Base-by-base conservation (phyloP, 2,888 invertebrate genomes). In the Melanostoma mellinum region DNA sequence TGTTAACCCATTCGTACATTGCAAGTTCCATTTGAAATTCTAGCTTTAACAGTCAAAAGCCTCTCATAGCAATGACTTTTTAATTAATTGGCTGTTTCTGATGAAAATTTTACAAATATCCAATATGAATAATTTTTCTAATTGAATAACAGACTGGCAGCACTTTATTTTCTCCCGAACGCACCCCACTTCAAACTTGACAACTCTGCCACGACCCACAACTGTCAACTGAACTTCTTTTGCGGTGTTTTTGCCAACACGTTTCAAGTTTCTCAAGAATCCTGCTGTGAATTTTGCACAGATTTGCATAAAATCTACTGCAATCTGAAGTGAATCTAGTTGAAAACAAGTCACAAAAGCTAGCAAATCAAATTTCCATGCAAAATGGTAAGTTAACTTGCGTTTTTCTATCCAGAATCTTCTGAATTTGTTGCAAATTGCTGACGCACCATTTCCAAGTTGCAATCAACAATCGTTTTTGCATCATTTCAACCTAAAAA, bases 231-330 rank as follows among this genome's bases (percentile, higher is more conserved):
- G 5, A 8, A 10, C 9, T 63, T 67, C 61, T 60, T 30, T 67
- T 71, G 65, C 74, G 65, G 84, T 58, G 72, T 75, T 60, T 20
- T 56, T 84, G 78, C 85, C 85, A 87, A 88, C 87, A 87, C 87
- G 87, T 88, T 88, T 87, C 87, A 79, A 48, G 69, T 86, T 86
- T 77, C 10, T 76, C 6, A 3, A 53, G 42, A 10, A 6, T 71
- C 68, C 44, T 20, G 32, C 10, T 30, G 44, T 50, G 55, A 42
- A 75, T 42, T 76, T 76, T 68, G 40, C 44, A 32, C 46, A 32
- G 61, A 42, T 46, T 32, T 4, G 6, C 5, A 6, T 35, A 6
- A 56, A 63, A 68, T 10, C 36, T 6, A 4, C 30, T 78, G 46
- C 55, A 69, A 48, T 3, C 4, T 10, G 4, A 3, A 4, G 10